Percentiles rank a stretch among this genome's conserved stretches.
Conservation (phyloP, 2,113 vertebrate species). For the Oryzias curvinotus region DNA sequence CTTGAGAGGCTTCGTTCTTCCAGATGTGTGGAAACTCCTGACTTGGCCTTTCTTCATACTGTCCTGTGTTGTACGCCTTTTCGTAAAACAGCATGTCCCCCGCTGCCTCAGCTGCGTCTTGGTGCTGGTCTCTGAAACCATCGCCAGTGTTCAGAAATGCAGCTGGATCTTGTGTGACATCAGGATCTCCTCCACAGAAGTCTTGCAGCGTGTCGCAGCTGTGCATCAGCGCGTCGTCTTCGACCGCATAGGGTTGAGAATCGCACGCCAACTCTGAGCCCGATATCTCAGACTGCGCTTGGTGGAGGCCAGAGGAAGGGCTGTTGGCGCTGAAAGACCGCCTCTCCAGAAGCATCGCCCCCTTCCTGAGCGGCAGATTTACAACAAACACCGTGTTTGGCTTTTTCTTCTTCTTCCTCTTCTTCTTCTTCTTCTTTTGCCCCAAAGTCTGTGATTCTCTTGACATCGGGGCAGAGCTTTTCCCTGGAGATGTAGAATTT, state of each 20-base stretch:
- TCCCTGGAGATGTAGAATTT: neutral
- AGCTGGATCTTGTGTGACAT: neutral
- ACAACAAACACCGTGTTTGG: conserved; percentile 62
- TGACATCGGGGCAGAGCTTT: neutral
- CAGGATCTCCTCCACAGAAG: neutral
- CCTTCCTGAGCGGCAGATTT: conserved; percentile 56
- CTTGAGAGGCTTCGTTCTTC: neutral
- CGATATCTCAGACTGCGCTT: neutral
- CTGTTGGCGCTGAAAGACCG: conserved; percentile 33
- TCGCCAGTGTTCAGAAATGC: neutral
- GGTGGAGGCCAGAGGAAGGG: neutral
- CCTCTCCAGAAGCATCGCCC: conserved; percentile 61
- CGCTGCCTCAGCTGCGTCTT: neutral
- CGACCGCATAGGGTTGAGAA: neutral
- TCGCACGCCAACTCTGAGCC: conserved; percentile 4
- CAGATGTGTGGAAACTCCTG: neutral
- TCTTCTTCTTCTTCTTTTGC: neutral
- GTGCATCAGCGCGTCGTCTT: neutral
- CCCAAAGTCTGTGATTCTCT: neutral
- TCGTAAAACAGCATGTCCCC: neutral
- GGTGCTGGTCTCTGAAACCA: neutral
- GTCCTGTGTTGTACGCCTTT: neutral
- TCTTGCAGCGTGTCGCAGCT: conserved; percentile 4
- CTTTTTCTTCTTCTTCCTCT: conserved; percentile 1
- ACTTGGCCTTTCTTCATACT: neutral